Conservation (phyloP, 2,797 vertebrate species). For the Helarctos malayanus region DNA sequence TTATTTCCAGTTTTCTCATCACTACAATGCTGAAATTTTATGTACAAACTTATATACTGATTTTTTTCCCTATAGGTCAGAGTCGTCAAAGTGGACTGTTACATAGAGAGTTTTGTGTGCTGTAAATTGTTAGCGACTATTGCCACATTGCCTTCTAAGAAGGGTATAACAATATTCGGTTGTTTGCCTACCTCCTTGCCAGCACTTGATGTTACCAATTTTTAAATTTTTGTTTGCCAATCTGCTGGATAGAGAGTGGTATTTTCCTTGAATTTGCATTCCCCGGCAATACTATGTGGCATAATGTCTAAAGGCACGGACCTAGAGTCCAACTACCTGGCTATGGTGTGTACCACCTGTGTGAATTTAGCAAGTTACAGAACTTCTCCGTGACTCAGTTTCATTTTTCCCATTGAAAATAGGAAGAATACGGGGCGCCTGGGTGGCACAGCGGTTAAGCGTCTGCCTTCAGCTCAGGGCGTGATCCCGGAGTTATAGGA, state of each 20-base stretch:
- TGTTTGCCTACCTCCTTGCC: constrained; percentile 24
- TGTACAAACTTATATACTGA: not conserved
- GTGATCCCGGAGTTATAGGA: too few species aligned
- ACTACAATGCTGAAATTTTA: constrained; percentile 2
- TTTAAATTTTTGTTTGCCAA: constrained; percentile 1
- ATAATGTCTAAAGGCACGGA: not conserved
- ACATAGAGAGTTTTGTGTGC: not conserved
- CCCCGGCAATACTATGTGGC: not conserved
- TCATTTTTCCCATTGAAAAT: constrained; percentile 4
- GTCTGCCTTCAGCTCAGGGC: too few species aligned
- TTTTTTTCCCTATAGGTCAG: not conserved
- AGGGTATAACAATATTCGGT: not conserved
- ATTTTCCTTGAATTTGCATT: constrained; percentile 51
- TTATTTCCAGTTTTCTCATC: constrained; percentile 39
- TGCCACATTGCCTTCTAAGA: constrained; percentile 26
- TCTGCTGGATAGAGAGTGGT: not conserved
- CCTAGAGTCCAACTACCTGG: not conserved
- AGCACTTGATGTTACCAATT: not conserved
- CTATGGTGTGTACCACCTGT: not conserved
- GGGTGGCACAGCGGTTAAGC: too few species aligned
- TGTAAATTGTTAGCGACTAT: constrained; percentile 15
- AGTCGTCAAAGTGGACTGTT: constrained; percentile 10
- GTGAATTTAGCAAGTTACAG: not conserved
- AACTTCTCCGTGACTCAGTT: constrained; percentile 7
- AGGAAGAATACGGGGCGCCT: not conserved